Evolutionary conservation across 1,140 invertebrate genomes (phyloP), one percentile per base, ranked within the genome.

Genomic region (Odontomachus brunneus): DNA sequence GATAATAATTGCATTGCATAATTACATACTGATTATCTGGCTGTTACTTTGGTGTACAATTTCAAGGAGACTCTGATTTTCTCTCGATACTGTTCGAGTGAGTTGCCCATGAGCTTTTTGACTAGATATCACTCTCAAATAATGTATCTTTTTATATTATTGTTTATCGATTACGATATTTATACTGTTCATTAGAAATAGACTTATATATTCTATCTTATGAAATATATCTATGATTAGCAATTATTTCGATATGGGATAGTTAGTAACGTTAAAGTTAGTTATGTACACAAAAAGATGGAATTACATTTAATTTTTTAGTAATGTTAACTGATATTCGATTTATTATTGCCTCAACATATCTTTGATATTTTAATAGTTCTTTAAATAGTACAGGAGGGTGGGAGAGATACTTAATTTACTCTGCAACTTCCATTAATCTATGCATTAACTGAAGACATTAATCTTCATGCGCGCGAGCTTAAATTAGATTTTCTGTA

Each of bases 71-170:
- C 26, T 59, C 53, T 22, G 0, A 14, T 19, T 12, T 65, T 55
- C 14, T 24, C 55, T 78, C 38, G 63, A 71, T 63, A 92, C 91
- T 82, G 85, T 93, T 93, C 92, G 69, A 91, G 91, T 90, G 66
- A 44, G 38, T 80, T 90, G 91, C 88, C 85, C 89, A 86, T 89
- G 91, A 85, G 81, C 73, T 76, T 63, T 59, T 62, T 93, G 92
- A 93, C 92, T 92, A 93, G 92, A 92, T 84, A 19, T 22, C 92
- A 93, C 92, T 93, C 92, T 82, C 82, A 87, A 48, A 85, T 85
- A 87, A 90, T 88, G 88, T 89, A 90, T 89, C 85, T 80, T 84
- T 51, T 85, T 89, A 88, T 89, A 89, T 84, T 89, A 87, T 29
- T 89, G 26, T 89, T 48, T 86, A 69, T 80, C 14, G 24, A 59